These are phyloP conservation scores for Hemichromis elongatus DNA, from an alignment of 2,113 vertebrate genomes.

Conservation along the genomic window DNA sequence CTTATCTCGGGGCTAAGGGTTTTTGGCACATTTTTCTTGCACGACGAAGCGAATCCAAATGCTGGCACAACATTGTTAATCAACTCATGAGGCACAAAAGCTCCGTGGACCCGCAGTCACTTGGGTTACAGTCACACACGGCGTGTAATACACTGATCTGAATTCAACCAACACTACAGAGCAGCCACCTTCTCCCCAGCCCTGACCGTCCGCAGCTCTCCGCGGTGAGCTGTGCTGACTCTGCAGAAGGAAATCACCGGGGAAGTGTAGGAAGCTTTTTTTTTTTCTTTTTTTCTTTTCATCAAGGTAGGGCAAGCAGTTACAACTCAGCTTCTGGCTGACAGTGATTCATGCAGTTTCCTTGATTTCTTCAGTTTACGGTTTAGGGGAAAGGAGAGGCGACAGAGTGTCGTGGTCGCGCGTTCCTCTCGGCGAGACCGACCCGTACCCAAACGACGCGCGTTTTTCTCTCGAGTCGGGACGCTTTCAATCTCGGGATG, in stretches of 20 bases:
- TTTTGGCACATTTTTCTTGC: conserved; percentile 64
- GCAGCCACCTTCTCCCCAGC: conserved; percentile 56
- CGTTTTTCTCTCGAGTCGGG: conserved; percentile 16
- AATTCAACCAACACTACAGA: conserved; percentile 42
- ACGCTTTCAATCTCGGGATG: neutral
- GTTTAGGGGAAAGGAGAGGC: conserved; percentile 8
- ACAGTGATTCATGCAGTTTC: conserved; percentile 23
- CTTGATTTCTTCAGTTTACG: conserved; percentile 8
- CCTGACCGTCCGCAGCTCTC: conserved; percentile 51
- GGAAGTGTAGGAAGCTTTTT: conserved; percentile 53
- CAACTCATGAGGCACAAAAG: conserved; percentile 17
- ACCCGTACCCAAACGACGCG: conserved; percentile 53
- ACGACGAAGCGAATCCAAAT: conserved; percentile 68
- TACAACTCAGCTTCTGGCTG: conserved; percentile 33
- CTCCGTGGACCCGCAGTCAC: conserved; percentile 31
- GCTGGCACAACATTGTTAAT: conserved; percentile 61
- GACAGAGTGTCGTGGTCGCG: conserved; percentile 27
- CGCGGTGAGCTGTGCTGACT: conserved; percentile 54
- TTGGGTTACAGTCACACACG: conserved; percentile 49
- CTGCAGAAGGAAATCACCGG: conserved; percentile 54
- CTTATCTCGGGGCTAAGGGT: conserved; percentile 56
- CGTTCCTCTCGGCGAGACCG: conserved; percentile 24
- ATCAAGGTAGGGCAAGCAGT: conserved; percentile 51
- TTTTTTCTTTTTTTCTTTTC: conserved; percentile 16
- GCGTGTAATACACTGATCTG: conserved; percentile 35